Conservation (phyloP, 2,113 vertebrate genomes). For the Petrocephalus microphthalmus region DNA sequence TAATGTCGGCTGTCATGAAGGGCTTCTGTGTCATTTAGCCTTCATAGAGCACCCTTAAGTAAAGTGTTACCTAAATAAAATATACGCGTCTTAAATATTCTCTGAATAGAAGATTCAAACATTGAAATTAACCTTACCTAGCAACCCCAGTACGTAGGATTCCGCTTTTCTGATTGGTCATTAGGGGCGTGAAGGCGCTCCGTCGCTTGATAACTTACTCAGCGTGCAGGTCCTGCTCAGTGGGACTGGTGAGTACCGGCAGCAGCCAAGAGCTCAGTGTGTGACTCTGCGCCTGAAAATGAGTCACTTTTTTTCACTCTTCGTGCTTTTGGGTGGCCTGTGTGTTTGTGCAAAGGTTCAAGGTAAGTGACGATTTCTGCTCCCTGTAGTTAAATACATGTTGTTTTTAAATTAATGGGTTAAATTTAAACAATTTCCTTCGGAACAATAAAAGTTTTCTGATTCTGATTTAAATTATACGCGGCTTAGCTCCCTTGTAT, state of each 20-base stretch:
- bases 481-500: not conserved
- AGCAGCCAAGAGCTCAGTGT: accelerated
- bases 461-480: not conserved
- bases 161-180: not conserved
- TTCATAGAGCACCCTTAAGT: too few species aligned
- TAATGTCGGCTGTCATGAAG: too few species aligned
- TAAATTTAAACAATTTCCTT: not conserved
- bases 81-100: too few species aligned
- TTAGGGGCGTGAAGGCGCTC: not conserved
- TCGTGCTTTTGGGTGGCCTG: not conserved
- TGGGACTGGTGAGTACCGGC: not conserved
- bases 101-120: too few species aligned
- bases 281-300: not conserved
- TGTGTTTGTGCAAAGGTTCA: not conserved
- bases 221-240: not conserved
- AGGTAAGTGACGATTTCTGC: not conserved
- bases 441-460: not conserved
- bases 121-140: not conserved
- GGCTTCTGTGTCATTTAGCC: too few species aligned
- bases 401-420: not conserved
- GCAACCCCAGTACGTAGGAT: not conserved
- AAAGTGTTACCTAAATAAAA: too few species aligned
- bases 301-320: not conserved
- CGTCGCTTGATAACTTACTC: not conserved
- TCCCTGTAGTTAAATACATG: not conserved